A percentile compares a stretch with the other conserved stretches of the same genome.
phyloP scores from a whole-genome alignment of 2,113 vertebrate genomes.

The Verasper variegatus region DNA sequence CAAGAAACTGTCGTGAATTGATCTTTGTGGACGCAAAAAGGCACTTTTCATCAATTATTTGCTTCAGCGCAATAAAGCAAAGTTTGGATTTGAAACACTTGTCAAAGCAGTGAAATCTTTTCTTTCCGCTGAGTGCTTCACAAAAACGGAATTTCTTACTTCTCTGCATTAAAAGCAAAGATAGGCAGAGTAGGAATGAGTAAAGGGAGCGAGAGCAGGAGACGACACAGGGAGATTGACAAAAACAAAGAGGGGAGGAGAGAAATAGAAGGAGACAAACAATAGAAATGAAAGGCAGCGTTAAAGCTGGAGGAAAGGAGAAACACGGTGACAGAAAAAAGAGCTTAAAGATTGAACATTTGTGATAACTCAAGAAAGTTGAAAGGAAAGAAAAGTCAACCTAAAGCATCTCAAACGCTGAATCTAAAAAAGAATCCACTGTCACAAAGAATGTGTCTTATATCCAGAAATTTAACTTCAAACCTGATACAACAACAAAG shows the following conservation, averaged over 20 bases:
- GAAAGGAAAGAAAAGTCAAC: not conserved
- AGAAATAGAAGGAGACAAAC: not conserved
- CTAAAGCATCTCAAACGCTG: conserved; percentile 16
- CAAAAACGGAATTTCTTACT: conserved; percentile 36
- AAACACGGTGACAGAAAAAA: conserved; percentile 21
- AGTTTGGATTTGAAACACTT: conserved; percentile 45
- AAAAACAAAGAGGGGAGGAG: conserved; percentile 15
- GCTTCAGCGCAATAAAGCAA: conserved; percentile 53
- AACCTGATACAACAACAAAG: conserved; percentile 26
- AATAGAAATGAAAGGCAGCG: conserved; percentile 12
- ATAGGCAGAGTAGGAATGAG: conserved; percentile 20
- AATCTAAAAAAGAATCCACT: conserved; percentile 16
- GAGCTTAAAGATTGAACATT: conserved; percentile 9
- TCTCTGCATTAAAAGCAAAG: conserved; percentile 30
- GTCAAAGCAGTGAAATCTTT: conserved; percentile 31
- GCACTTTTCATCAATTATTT: conserved; percentile 71
- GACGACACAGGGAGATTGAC: conserved; percentile 37
- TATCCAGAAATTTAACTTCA: not conserved
- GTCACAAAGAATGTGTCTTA: conserved; percentile 1
- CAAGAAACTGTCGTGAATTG: conserved; percentile 16
- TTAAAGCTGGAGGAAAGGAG: conserved; percentile 24
- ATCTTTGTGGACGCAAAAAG: conserved; percentile 52
- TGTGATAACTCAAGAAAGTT: not conserved
- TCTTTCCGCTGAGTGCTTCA: conserved; percentile 25
- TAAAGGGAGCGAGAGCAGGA: conserved; percentile 19